phyloP scores from a whole-genome alignment of 1,140 invertebrate genomes.

The Dinothrombium tinctorium region DNA sequence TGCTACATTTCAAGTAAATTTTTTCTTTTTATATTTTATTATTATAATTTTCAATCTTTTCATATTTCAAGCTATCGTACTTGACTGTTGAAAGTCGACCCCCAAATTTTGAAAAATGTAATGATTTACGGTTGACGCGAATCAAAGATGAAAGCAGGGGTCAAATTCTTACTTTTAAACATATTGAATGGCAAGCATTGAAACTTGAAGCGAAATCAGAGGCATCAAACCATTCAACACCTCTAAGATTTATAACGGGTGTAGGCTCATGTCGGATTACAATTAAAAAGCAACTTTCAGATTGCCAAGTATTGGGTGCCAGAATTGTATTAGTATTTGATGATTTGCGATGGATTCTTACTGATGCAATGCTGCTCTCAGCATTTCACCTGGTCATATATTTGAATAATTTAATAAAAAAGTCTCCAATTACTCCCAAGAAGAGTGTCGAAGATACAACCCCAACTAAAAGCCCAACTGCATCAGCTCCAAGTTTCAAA shows the following conservation, averaged over 20 bases:
- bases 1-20: slow-evolving; percentile 76
- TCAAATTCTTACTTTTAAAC: slow-evolving; percentile 87
- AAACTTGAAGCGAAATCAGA: slow-evolving; percentile 54
- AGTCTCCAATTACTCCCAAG: slow-evolving; percentile 9
- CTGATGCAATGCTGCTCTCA: slow-evolving; percentile 83
- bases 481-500: neutral
- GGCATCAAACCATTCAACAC: slow-evolving; percentile 51
- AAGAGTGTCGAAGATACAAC: neutral
- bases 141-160: slow-evolving; percentile 65
- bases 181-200: slow-evolving; percentile 86
- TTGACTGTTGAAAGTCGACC: slow-evolving; percentile 76
- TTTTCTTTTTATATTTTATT: too few relatives aligned
- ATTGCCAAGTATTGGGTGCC: slow-evolving; percentile 77
- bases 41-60: too few relatives aligned
- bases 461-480: neutral
- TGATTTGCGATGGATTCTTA: slow-evolving; percentile 91
- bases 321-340: slow-evolving; percentile 75
- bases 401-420: slow-evolving; percentile 8
- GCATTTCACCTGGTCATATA: slow-evolving; percentile 27
- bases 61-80: too few relatives aligned
- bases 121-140: slow-evolving; percentile 64
- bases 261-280: slow-evolving; percentile 82
- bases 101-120: slow-evolving; percentile 57
- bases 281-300: slow-evolving; percentile 78
- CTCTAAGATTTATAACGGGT: slow-evolving; percentile 68